These are phyloP conservation scores for Phyllotreta cruciferae DNA, from an alignment of 2,888 invertebrate species.

Conservation along the genomic window DNA sequence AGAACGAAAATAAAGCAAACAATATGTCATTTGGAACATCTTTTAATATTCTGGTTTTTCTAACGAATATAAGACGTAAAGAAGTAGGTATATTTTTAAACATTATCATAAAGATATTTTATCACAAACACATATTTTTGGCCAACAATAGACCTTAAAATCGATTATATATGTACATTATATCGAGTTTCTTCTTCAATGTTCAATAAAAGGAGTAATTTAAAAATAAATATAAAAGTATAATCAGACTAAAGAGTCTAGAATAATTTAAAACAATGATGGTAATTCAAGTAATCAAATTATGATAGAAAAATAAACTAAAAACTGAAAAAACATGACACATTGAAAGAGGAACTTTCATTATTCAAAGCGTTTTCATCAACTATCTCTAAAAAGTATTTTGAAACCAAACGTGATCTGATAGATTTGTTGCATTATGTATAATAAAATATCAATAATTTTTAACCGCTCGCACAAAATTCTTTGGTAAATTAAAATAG, in stretches of 20 bases:
- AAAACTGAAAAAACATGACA: conserved; percentile 3
- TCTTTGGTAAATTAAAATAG: too few species aligned
- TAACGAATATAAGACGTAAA: background rate
- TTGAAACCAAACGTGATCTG: background rate
- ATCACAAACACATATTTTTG: conserved; percentile 18
- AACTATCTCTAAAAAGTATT: background rate
- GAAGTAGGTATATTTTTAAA: conserved; percentile 5
- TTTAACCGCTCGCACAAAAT: too few species aligned
- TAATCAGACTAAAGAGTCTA: too few species aligned
- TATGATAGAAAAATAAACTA: background rate
- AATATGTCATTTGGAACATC: too few species aligned
- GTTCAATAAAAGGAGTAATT: background rate
- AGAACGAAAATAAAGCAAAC: too few species aligned
- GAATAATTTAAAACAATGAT: too few species aligned
- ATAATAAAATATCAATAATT: too few species aligned
- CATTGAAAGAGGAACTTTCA: conserved; percentile 7
- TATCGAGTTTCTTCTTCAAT: conserved; percentile 5
- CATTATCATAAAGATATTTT: conserved; percentile 11
- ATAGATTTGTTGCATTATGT: too few species aligned
- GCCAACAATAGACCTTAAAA: conserved; percentile 7
- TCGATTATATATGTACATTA: background rate
- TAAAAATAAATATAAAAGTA: too few species aligned
- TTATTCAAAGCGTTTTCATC: too few species aligned
- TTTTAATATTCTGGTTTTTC: too few species aligned
- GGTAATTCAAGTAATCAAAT: too few species aligned